A percentile compares a stretch with the other conserved stretches of the same genome.
These are phyloP conservation scores for Automeris io DNA, from an alignment of 2,888 invertebrate genomes.

Conservation along the genomic window DNA sequence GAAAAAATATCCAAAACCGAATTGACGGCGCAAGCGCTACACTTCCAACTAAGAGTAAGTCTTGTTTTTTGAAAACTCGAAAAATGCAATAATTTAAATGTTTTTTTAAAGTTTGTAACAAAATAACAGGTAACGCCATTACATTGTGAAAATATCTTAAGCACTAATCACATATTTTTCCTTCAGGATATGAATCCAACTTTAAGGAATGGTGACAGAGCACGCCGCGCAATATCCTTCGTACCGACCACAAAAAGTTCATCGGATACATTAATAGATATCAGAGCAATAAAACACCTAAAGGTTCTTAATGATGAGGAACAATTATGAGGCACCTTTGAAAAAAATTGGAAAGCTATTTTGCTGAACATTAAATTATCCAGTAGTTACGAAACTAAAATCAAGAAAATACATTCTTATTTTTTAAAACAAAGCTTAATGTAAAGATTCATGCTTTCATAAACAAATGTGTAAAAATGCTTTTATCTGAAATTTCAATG, in stretches of 20 bases:
- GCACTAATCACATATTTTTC: not conserved
- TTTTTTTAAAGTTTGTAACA: no score
- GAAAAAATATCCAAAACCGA: conserved; percentile 83
- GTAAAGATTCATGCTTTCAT: no score
- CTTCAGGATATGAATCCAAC: conserved; percentile 71
- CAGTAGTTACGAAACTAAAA: no score
- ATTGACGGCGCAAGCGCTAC: conserved; percentile 63
- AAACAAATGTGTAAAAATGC: not conserved
- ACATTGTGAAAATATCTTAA: not conserved
- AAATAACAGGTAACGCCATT: no score
- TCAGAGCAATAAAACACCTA: conserved; percentile 58
- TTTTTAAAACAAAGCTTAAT: no score
- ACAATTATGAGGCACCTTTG: conserved; percentile 31
- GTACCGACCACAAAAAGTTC: conserved; percentile 80
- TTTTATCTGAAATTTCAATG: not conserved
- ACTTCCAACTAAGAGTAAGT: conserved; percentile 58
- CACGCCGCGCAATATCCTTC: conserved; percentile 82
- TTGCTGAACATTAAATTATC: no score
- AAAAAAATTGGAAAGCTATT: not conserved
- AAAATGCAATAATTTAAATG: not conserved
- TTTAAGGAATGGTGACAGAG: conserved; percentile 75
- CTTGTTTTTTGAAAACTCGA: not conserved
- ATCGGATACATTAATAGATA: conserved; percentile 66
- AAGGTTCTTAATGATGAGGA: conserved; percentile 57
- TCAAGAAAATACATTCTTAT: no score